Evolutionary conservation across 2,113 vertebrate genomes (phyloP).

Genomic region (Quiscalus mexicanus): DNA sequence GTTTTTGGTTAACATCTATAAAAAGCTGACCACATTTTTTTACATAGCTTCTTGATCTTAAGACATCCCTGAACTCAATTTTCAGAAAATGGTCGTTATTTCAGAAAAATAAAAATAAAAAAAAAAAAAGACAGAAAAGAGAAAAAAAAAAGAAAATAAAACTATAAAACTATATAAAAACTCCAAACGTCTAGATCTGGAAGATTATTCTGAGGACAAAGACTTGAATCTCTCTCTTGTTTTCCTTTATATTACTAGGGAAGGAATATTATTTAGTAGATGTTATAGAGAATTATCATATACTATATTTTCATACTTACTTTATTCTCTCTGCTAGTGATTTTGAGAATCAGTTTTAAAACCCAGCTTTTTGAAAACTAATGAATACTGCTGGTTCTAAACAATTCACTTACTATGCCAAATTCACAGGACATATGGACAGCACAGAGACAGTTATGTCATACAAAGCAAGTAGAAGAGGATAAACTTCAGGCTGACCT

Average conservation of each 20-base stretch:
- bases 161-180: not conserved
- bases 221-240: not conserved
- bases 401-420: not conserved
- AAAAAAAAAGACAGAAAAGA: no score
- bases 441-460: not conserved
- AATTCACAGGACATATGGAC: not conserved
- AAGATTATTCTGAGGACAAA: not conserved
- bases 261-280: not conserved
- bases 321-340: not conserved
- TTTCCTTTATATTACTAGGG: not conserved
- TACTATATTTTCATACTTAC: not conserved
- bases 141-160: fast-evolving
- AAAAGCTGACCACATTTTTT: not conserved
- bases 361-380: not conserved
- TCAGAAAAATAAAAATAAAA: not conserved
- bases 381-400: not conserved
- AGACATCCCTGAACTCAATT: not conserved
- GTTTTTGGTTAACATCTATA: not conserved
- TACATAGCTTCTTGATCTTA: not conserved
- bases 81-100: not conserved
- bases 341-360: not conserved
- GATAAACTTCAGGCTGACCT: not conserved
- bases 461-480: not conserved
- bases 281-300: not conserved
- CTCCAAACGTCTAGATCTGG: not conserved